These are phyloP conservation scores for Drosophila obscura DNA, from an alignment of 1,140 invertebrate genomes.

Conservation along the genomic window DNA sequence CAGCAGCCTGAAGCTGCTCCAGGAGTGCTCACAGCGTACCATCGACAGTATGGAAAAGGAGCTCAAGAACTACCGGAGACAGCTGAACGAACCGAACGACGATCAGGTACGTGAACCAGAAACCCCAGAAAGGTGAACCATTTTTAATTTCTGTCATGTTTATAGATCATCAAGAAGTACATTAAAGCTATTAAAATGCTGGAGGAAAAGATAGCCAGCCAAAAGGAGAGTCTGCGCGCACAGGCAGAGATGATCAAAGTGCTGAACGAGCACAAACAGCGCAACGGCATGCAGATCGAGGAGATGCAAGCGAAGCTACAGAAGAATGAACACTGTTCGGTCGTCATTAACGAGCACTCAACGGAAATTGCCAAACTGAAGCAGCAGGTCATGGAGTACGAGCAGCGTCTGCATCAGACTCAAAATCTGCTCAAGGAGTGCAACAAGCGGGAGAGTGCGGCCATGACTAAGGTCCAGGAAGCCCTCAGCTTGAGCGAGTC, in stretches of 20 bases:
- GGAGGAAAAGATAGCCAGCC: slow-evolving; percentile 32
- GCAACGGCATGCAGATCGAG: slow-evolving; percentile 29
- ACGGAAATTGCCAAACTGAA: slow-evolving; percentile 29
- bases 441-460: slow-evolving; percentile 41
- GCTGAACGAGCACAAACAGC: slow-evolving; percentile 61
- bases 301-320: slow-evolving; percentile 39
- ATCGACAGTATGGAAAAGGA: slow-evolving; percentile 71
- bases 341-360: slow-evolving; percentile 2
- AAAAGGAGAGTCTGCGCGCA: slow-evolving; percentile 55
- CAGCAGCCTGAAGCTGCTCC: slow-evolving; percentile 28
- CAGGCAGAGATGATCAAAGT: slow-evolving; percentile 59
- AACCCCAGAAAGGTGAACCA: no score
- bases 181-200: slow-evolving; percentile 44
- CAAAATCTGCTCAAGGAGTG: slow-evolving; percentile 38
- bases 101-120: slow-evolving; percentile 31
- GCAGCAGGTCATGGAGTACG: slow-evolving; percentile 51
- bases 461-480: slow-evolving; percentile 83
- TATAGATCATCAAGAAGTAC: slow-evolving; percentile 51
- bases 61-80: slow-evolving; percentile 60
- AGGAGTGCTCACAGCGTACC: slow-evolving; percentile 53
- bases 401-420: slow-evolving; percentile 39
- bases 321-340: background rate
- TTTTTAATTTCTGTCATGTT: background rate
- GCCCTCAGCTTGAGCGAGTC: slow-evolving; percentile 85
- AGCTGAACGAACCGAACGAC: slow-evolving; percentile 30